Evolutionary conservation across 2,888 invertebrate species (phyloP).

Genomic region (Serripes groenlandicus): DNA sequence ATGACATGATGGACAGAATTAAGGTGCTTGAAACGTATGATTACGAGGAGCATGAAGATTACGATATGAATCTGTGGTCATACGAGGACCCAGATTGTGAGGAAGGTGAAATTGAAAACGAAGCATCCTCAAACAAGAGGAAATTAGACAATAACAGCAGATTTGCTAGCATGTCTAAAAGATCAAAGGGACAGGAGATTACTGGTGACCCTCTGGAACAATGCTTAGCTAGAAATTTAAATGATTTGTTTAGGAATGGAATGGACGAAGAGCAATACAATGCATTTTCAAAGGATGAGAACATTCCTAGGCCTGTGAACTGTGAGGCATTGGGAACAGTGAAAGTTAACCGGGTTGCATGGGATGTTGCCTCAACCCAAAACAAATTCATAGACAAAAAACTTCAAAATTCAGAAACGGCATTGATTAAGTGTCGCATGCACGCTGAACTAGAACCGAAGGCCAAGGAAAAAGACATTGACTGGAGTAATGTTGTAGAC

Average conservation of each 20-base stretch:
- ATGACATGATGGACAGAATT: too few species aligned
- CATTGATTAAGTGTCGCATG: background rate
- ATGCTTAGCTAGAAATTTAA: background rate
- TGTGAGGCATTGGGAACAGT: conserved; percentile 1
- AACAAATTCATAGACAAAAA: too few species aligned
- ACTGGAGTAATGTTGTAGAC: background rate
- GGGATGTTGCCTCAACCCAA: conserved; percentile 8
- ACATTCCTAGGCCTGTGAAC: conserved; percentile 9
- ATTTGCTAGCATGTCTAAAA: conserved; percentile 7
- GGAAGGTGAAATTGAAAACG: conserved; percentile 1
- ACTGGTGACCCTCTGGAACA: background rate
- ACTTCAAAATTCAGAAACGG: conserved; percentile 13
- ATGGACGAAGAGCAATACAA: conserved; percentile 7
- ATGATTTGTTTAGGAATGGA: conserved; percentile 16
- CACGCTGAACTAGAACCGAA: background rate
- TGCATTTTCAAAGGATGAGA: conserved; percentile 1
- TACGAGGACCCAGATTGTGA: too few species aligned
- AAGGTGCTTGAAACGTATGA: too few species aligned
- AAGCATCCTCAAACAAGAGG: background rate
- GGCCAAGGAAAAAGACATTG: conserved; percentile 1
- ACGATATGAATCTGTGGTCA: too few species aligned
- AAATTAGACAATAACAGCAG: background rate
- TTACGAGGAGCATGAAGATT: too few species aligned
- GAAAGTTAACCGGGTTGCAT: background rate
- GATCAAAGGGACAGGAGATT: background rate